phyloP scores from a whole-genome alignment of 2,113 vertebrate species.

The Lepidothrix coronata region DNA sequence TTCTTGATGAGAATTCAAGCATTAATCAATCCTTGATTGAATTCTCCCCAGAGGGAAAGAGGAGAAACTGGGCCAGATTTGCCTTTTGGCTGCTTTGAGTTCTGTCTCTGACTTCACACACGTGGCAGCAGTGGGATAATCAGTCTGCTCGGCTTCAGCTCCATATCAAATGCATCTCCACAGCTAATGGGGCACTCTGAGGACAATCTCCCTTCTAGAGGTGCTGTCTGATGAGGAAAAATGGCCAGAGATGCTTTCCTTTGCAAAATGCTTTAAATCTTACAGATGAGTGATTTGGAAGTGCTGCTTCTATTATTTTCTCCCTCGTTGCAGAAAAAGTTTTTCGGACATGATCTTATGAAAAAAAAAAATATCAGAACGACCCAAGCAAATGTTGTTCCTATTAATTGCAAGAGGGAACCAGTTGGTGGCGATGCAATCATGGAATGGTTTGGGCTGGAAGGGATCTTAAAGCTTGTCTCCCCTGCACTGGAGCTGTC shows the following conservation, averaged over 20 bases:
- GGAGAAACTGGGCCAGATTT: slow-evolving; percentile 54
- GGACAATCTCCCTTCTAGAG: not conserved
- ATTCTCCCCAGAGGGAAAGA: slow-evolving; percentile 47
- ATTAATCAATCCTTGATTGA: slow-evolving; percentile 65
- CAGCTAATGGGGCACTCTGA: not conserved
- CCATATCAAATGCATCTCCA: not conserved
- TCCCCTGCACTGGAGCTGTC: not conserved
- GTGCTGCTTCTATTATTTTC: not conserved
- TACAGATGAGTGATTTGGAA: not conserved
- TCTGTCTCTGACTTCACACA: not conserved
- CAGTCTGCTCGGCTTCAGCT: not conserved
- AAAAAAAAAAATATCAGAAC: not conserved
- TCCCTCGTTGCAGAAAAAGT: not conserved
- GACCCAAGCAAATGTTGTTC: not conserved
- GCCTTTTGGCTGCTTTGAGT: slow-evolving; percentile 47
- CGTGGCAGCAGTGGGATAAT: not conserved
- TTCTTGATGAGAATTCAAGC: slow-evolving; percentile 68
- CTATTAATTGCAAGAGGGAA: not conserved
- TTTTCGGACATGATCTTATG: fast-evolving
- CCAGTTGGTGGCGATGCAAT: not conserved
- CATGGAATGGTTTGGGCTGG: no score
- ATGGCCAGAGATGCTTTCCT: not conserved
- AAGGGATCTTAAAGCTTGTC: not conserved
- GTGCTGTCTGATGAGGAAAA: not conserved
- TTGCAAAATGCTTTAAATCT: not conserved